Percentiles rank a stretch among this genome's conserved stretches.
Conservation (phyloP, 2,113 vertebrate genomes). For the Azemiops feae region DNA sequence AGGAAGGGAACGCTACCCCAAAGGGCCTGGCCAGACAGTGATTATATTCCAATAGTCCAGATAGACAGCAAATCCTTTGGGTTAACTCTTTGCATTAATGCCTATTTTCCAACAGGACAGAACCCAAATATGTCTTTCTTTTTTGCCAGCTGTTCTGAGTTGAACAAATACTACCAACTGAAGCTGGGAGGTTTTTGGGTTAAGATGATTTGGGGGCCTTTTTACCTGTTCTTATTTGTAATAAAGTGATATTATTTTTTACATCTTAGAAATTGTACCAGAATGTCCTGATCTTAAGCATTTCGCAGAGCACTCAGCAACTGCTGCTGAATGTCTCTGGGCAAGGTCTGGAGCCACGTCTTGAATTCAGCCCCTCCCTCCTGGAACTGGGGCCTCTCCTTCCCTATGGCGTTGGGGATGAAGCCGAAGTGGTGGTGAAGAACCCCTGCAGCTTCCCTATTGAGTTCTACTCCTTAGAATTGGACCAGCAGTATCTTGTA, state of each 20-base stretch:
- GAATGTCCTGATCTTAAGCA: conserved; percentile 67
- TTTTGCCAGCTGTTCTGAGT: neutral
- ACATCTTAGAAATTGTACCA: conserved; percentile 78
- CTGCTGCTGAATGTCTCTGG: conserved; percentile 72
- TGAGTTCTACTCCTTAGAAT: conserved; percentile 89
- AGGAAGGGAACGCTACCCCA: neutral
- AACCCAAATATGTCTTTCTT: neutral
- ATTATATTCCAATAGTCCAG: neutral
- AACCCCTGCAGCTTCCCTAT: conserved; percentile 86
- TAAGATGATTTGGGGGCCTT: neutral
- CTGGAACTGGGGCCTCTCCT: conserved; percentile 79
- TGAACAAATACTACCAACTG: neutral
- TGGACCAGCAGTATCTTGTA: conserved; percentile 80
- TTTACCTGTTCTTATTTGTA: neutral
- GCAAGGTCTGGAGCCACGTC: conserved; percentile 75
- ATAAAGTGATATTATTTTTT: neutral
- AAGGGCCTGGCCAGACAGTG: neutral
- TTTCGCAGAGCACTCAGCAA: conserved; percentile 72
- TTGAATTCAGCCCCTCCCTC: conserved; percentile 73
- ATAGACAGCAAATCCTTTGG: neutral
- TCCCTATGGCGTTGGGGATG: conserved; percentile 62
- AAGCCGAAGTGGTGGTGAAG: conserved; percentile 74
- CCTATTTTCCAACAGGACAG: neutral
- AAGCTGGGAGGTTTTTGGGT: neutral
- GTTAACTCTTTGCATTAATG: neutral